Evolutionary conservation across 2,888 invertebrate species (phyloP).

Genomic region (Sinodicranocentrus sp.): DNA sequence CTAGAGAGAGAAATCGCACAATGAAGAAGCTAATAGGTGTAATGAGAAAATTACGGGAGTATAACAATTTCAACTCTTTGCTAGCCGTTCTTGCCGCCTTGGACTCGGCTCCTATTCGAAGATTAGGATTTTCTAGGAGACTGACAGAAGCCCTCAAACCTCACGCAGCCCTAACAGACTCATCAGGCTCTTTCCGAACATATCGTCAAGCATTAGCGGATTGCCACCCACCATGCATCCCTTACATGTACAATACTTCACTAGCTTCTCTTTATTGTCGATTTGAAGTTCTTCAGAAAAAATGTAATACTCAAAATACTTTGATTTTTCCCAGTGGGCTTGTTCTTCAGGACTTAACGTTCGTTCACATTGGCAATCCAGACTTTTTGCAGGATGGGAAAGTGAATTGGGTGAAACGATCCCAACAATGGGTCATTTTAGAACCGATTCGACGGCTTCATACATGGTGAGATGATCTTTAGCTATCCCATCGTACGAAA

Average conservation of each 20-base stretch:
- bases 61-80: slow-evolving; percentile 99
- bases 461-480: slow-evolving; percentile 84
- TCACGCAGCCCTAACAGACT: slow-evolving; percentile 97
- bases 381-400: slow-evolving; percentile 90
- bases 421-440: slow-evolving; percentile 99
- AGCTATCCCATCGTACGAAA: neutral
- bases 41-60: slow-evolving; percentile 97
- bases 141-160: slow-evolving; percentile 95
- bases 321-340: slow-evolving; percentile 86
- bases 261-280: neutral
- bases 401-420: slow-evolving; percentile 97
- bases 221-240: slow-evolving; percentile 98
- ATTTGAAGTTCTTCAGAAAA: too few relatives aligned
- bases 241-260: slow-evolving; percentile 90
- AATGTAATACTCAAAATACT: neutral
- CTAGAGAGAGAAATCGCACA: slow-evolving; percentile 96
- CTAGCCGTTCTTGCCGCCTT: slow-evolving; percentile 96
- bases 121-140: slow-evolving; percentile 96
- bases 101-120: slow-evolving; percentile 94
- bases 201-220: slow-evolving; percentile 96
- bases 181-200: slow-evolving; percentile 98
- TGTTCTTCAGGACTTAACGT: slow-evolving; percentile 98
- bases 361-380: slow-evolving; percentile 98
- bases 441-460: slow-evolving; percentile 99
- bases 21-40: slow-evolving; percentile 98